Evolutionary conservation across 2,888 invertebrate genomes (phyloP).

Genomic region (Euzetes globulus): DNA sequence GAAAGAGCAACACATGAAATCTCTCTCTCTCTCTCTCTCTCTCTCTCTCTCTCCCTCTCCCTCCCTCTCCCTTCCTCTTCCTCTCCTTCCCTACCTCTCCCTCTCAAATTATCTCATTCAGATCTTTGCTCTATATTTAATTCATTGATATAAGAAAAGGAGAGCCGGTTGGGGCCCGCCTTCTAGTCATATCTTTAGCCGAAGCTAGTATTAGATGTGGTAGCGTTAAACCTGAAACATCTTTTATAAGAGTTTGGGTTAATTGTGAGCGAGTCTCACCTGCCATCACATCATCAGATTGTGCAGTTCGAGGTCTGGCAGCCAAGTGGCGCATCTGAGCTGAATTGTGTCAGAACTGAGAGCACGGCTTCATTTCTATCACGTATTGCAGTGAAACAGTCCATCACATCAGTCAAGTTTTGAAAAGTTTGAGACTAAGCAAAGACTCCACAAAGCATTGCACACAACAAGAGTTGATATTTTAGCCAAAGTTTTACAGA

Average conservation of each 20-base stretch:
- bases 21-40: background rate
- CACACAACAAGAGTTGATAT: background rate
- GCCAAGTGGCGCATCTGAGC: constrained; percentile 6
- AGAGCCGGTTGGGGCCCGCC: background rate
- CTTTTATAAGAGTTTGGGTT: background rate
- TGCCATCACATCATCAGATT: constrained; percentile 3
- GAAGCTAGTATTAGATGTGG: no score
- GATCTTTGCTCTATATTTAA: background rate
- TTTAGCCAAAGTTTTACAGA: background rate
- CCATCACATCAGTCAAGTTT: constrained; percentile 13
- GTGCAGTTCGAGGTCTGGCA: background rate
- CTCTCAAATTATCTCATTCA: background rate
- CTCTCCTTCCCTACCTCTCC: constrained; percentile 1
- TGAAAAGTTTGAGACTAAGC: constrained; percentile 1
- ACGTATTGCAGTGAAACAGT: constrained; percentile 4
- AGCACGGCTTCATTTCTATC: background rate
- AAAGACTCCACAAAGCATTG: background rate
- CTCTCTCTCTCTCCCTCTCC: constrained; percentile 4
- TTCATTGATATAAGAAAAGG: background rate
- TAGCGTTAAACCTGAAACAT: background rate
- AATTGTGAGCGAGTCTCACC: background rate
- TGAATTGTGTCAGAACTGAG: background rate
- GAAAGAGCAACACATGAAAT: constrained; percentile 22
- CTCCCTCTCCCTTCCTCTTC: background rate
- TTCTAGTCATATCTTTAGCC: background rate